These are phyloP conservation scores for human DNA, from an alignment of 2,113 vertebrate species.

Conservation along the genomic window DNA sequence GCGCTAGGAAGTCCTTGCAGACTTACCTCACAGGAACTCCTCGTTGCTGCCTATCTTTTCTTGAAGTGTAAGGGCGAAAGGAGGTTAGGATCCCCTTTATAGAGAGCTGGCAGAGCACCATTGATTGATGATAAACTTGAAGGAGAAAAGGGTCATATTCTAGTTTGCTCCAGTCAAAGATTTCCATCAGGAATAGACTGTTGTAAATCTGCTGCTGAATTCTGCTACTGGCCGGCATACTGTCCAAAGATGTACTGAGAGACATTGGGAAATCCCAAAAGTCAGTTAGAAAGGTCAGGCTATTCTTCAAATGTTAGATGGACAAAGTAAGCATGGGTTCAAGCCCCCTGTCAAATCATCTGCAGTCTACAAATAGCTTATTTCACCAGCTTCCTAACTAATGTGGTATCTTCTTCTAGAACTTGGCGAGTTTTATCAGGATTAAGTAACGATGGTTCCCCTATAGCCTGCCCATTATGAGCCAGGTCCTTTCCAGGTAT, in stretches of 20 bases:
- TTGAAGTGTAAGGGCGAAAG: conserved; percentile 38
- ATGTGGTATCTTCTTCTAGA: neutral
- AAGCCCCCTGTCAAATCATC: neutral
- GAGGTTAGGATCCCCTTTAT: conserved; percentile 59
- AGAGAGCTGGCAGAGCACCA: conserved; percentile 35
- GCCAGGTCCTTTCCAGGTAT: neutral
- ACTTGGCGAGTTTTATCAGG: neutral
- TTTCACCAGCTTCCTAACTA: neutral
- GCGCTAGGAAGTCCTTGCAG: neutral
- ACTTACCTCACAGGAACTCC: neutral
- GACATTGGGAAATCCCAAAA: neutral
- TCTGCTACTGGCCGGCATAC: neutral
- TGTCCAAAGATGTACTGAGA: neutral
- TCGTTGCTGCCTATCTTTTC: conserved; percentile 46
- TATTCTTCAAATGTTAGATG: neutral
- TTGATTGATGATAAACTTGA: conserved; percentile 66
- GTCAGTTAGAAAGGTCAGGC: neutral
- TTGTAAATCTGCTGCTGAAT: conserved; percentile 18
- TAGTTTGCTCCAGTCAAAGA: conserved; percentile 58
- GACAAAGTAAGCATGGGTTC: neutral
- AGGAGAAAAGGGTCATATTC: conserved; percentile 67
- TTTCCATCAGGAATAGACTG: conserved; percentile 34
- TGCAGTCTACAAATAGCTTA: neutral
- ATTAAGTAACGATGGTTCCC: neutral
- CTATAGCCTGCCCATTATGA: neutral